phyloP scores from a whole-genome alignment of 2,888 invertebrate genomes.

The Neria commutata region DNA sequence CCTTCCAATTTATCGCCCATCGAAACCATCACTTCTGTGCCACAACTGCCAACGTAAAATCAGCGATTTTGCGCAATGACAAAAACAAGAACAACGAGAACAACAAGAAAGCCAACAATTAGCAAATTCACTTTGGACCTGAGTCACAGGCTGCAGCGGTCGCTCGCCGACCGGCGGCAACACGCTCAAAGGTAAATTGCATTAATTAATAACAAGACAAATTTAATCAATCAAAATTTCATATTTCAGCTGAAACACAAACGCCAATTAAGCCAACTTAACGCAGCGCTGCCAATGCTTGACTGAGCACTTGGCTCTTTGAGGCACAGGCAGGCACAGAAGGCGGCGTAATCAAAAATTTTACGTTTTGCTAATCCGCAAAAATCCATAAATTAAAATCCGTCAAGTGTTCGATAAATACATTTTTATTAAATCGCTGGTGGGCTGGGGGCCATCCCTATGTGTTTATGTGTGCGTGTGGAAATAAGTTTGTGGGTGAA shows the following conservation, averaged over 20 bases:
- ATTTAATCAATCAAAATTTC: not conserved
- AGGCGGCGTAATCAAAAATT: not conserved
- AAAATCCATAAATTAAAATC: slow-evolving; percentile 4
- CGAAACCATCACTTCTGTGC: not conserved
- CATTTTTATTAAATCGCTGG: too few relatives aligned
- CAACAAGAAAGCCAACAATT: not conserved
- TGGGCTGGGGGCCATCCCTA: too few relatives aligned
- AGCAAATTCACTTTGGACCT: not conserved
- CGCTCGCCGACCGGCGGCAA: not conserved
- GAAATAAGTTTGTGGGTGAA: too few relatives aligned
- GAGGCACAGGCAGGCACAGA: not conserved
- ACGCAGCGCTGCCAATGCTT: too few relatives aligned
- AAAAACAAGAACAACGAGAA: too few relatives aligned
- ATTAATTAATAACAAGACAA: not conserved
- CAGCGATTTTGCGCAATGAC: not conserved
- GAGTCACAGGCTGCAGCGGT: not conserved
- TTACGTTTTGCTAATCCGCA: not conserved
- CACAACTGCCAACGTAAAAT: not conserved
- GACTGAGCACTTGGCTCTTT: too few relatives aligned
- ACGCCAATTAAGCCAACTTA: not conserved
- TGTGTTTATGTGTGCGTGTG: too few relatives aligned
- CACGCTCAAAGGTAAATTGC: not conserved
- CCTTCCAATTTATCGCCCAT: not conserved
- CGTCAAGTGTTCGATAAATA: slow-evolving; percentile 4
- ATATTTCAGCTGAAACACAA: not conserved